phyloP scores from a whole-genome alignment of 2,113 vertebrate species.

The Labeo catla region DNA sequence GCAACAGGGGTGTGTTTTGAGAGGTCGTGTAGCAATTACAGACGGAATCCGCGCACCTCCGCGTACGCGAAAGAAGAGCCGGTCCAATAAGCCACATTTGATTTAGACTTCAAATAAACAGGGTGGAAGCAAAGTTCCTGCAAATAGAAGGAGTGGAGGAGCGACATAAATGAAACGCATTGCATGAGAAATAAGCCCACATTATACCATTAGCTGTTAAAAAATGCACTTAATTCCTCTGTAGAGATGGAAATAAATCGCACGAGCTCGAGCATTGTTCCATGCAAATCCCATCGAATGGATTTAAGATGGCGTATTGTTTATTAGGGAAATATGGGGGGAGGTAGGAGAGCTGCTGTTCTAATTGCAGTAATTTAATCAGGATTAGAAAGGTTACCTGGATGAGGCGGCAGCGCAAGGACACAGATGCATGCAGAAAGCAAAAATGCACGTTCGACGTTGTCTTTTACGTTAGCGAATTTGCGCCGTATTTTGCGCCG shows the following conservation, averaged over 20 bases:
- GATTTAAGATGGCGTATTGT: slow-evolving; percentile 78
- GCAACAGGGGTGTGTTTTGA: slow-evolving; percentile 67
- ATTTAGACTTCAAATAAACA: slow-evolving; percentile 72
- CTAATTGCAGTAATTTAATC: slow-evolving; percentile 83
- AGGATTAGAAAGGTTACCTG: slow-evolving; percentile 82
- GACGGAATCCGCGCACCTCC: slow-evolving; percentile 58
- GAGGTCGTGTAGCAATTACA: slow-evolving; percentile 78
- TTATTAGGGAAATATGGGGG: slow-evolving; percentile 76
- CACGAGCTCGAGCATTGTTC: slow-evolving; percentile 71
- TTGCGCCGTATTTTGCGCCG: slow-evolving; percentile 63
- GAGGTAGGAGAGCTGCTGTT: slow-evolving; percentile 72
- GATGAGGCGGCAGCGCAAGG: slow-evolving; percentile 71
- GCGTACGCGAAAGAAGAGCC: slow-evolving; percentile 64
- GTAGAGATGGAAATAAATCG: slow-evolving; percentile 79
- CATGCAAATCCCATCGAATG: slow-evolving; percentile 77
- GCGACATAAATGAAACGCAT: slow-evolving; percentile 48
- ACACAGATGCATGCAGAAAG: slow-evolving; percentile 61
- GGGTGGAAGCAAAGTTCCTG: slow-evolving; percentile 67
- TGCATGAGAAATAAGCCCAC: slow-evolving; percentile 71
- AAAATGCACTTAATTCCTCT: slow-evolving; percentile 79
- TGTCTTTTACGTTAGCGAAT: slow-evolving; percentile 39
- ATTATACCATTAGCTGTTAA: slow-evolving; percentile 78
- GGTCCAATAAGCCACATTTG: slow-evolving; percentile 75
- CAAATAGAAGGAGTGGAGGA: slow-evolving; percentile 30
- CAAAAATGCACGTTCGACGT: slow-evolving; percentile 32